Evolutionary conservation across 2,797 vertebrate species (phyloP).

Genomic region (Paratrypauchen microcephalus): DNA sequence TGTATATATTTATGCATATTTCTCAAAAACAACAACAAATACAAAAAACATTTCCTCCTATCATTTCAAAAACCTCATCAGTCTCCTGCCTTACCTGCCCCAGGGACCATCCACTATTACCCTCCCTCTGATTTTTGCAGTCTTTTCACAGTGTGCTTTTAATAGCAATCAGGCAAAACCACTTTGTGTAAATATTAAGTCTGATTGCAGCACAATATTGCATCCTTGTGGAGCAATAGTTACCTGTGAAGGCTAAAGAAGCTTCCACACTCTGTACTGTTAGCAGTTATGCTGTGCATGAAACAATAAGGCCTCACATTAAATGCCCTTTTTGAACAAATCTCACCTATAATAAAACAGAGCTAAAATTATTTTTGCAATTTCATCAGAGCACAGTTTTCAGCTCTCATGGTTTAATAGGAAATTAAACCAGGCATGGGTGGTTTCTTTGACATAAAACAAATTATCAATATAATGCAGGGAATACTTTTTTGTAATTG

Average conservation of each 20-base stretch:
- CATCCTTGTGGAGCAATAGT: neutral
- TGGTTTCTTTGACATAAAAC: conserved; percentile 20
- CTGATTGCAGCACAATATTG: conserved; percentile 17
- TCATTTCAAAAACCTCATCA: conserved; percentile 34
- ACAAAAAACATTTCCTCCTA: neutral
- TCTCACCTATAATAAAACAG: conserved; percentile 24
- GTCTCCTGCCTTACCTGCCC: conserved; percentile 28
- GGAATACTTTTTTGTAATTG: neutral
- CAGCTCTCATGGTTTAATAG: conserved; percentile 27
- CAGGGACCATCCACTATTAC: conserved; percentile 35
- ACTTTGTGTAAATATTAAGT: conserved; percentile 20
- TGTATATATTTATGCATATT: neutral
- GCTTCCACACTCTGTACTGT: neutral
- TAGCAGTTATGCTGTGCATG: neutral
- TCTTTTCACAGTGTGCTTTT: conserved; percentile 26
- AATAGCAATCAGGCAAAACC: conserved; percentile 45
- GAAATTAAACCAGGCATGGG: no score
- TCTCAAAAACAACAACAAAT: neutral
- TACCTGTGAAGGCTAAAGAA: neutral
- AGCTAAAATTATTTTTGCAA: conserved; percentile 36
- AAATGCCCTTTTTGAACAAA: conserved; percentile 25
- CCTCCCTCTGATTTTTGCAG: conserved; percentile 21
- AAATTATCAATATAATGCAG: conserved; percentile 8
- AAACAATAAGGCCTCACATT: conserved; percentile 18
- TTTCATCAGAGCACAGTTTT: conserved; percentile 38